Evolutionary conservation across 64 coral and sea anemone species (phyloP), one percentile per base, ranked within the genome.

Genomic region (Porites lutea): DNA sequence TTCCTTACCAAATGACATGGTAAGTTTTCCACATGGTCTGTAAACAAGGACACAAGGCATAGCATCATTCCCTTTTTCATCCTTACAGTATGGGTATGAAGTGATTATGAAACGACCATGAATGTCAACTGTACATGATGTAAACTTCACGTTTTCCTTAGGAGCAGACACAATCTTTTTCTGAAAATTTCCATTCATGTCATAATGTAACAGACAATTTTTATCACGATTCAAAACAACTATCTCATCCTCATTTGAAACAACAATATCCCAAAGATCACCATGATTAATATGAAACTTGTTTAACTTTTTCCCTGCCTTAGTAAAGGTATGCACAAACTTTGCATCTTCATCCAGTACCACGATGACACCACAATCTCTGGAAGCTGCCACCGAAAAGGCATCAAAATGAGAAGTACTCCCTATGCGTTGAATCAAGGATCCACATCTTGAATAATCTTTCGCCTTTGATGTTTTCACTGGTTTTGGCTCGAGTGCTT

Each of bases 141-240:
- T 89, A 51, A 94, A 94, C 6, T 83, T 94, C 5, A 94, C 74
- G 77, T 77, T 65, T 14, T 82, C 46, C 19, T 47, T 82, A 59
- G 48, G 59, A 8, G 79, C 58, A 27, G 80, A 54, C 59, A 89
- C 51, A 69, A 50, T 50, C 81, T 83, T 89, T 23, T 52, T 89
- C 27, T 8, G 13, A 15, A 94, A 94, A 14, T 83, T 45, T 16
- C 92, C 92, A 78, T 78, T 63, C 75, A 76, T 89, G 5, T 79
- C 87, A 77, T 94, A 94, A 67, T 94, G 92, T 10, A 94, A 87
- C 44, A 94, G 72, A 13, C 79, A 78, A n/a, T 88, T 94, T 69
- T 50, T 94, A 65, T 94, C 87, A 72, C 74, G 64, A 79, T 94
- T 94, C 2, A 94, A 77, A 15, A 94, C 92, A 49, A 94, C 82